Evolutionary conservation across 2,888 invertebrate genomes (phyloP).

Genomic region (Thelaira solivaga): DNA sequence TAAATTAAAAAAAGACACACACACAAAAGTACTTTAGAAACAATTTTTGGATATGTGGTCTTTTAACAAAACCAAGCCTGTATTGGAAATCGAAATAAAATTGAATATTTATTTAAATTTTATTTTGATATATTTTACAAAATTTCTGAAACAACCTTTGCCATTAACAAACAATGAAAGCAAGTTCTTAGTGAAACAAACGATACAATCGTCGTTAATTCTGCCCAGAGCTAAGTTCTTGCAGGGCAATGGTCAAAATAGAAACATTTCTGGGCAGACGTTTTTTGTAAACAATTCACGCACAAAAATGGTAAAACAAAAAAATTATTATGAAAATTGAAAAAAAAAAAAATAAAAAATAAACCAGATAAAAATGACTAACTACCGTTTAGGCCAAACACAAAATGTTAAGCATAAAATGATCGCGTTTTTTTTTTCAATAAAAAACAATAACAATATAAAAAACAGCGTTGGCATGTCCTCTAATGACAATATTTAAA

Average conservation of each 20-base stretch:
- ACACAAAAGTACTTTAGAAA: slow-evolving; percentile 26
- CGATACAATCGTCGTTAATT: slow-evolving; percentile 72
- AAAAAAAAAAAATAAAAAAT: background rate
- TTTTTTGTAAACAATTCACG: slow-evolving; percentile 77
- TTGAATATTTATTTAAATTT: slow-evolving; percentile 36
- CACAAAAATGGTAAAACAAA: slow-evolving; percentile 76
- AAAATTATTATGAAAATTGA: slow-evolving; percentile 4
- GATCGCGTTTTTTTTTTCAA: slow-evolving; percentile 47
- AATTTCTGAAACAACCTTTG: slow-evolving; percentile 66
- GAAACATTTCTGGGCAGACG: slow-evolving; percentile 74
- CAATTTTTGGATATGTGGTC: slow-evolving; percentile 8
- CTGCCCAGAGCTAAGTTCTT: slow-evolving; percentile 77
- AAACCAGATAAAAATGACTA: slow-evolving; percentile 13
- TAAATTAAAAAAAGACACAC: background rate
- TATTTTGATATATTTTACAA: slow-evolving; percentile 28
- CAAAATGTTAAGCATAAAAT: slow-evolving; percentile 46
- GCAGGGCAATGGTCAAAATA: slow-evolving; percentile 67
- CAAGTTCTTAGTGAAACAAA: slow-evolving; percentile 72
- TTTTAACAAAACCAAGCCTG: slow-evolving; percentile 40
- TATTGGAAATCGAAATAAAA: slow-evolving; percentile 27
- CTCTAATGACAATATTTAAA: slow-evolving; percentile 44
- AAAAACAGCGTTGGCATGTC: slow-evolving; percentile 51
- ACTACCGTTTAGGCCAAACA: slow-evolving; percentile 20
- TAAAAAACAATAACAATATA: slow-evolving; percentile 53
- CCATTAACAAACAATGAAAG: slow-evolving; percentile 58